Base-by-base conservation (phyloP, 2,888 invertebrate species). In the Leptura quadrifasciata region DNA sequence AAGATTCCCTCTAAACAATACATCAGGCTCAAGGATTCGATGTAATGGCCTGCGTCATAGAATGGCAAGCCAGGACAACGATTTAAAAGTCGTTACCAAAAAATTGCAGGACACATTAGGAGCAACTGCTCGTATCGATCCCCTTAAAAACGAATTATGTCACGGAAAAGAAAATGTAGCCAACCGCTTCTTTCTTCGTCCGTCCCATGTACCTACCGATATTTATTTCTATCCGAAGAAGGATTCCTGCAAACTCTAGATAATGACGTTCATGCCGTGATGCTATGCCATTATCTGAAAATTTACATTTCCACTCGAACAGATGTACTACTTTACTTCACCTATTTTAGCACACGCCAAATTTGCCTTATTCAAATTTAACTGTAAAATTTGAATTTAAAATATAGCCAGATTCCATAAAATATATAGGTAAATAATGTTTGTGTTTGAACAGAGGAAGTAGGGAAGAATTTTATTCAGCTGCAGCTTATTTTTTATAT, bases 51-150 rank as follows among this genome's bases (percentile, higher is more conserved):
- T 72, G 47, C 57, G 61, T 65, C 64, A 68, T 27, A 47, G 64
- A 47, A 17, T 17, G 57, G 55, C 71, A 78, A 81, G 80, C 80
- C 83, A 84, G 83, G 85, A 85, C 85, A 85, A 86, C 87, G 87
- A 87, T 88, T 88, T 87, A 87, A 88, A 88, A 88, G 87, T 87
- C 87, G 87, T 88, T 88, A 87, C 86, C 82, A 84, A 83, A 82
- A 85, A 85, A 86, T 86, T 86, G 85, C 86, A 83, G 85, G 85
- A 87, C 86, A 87, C 88, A 88, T 88, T 88, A 87, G 87, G 85
- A 85, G 85, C 87, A 87, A 86, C 87, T 87, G 87, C 83, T 86
- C 83, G 83, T 84, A 85, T 86, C 85, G 85, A 86, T 87, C 86
- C 83, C 77, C 83, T 85, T 84, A 85, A 86, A 85, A 86, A 85